Percentiles rank a stretch among this genome's conserved stretches.
These are phyloP conservation scores for Sula dactylatra DNA, from an alignment of 2,113 vertebrate genomes.

Conservation along the genomic window DNA sequence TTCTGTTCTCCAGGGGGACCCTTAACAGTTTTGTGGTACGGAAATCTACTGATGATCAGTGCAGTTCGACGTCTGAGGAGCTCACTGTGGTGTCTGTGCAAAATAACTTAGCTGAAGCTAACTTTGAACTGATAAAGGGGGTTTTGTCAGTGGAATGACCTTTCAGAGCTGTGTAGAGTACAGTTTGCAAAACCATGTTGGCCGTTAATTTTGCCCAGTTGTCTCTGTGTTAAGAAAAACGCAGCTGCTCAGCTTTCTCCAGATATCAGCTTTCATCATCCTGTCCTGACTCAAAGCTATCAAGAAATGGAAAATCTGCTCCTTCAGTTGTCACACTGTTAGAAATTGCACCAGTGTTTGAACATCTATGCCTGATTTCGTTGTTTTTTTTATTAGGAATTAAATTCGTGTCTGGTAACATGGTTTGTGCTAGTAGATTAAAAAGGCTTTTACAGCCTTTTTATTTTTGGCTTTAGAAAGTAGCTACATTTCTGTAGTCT, in stretches of 20 bases:
- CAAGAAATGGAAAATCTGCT: background rate
- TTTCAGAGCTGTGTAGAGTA: too few relatives aligned
- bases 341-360: background rate
- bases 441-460: background rate
- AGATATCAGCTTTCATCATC: background rate
- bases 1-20: rapidly evolving
- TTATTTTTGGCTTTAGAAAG: background rate
- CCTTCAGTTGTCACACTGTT: background rate
- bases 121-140: background rate
- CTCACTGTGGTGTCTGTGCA: rapidly evolving
- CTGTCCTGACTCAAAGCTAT: background rate
- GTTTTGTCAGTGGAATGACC: background rate
- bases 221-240: background rate
- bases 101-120: background rate
- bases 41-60: rapidly evolving
- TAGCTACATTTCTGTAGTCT: background rate
- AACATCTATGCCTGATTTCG: background rate
- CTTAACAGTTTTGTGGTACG: rapidly evolving
- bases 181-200: too few relatives aligned
- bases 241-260: background rate
- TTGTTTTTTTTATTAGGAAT: background rate
- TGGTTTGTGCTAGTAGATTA: background rate
- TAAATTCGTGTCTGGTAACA: background rate
- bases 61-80: rapidly evolving
- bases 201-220: too few relatives aligned